Base-by-base conservation (phyloP, 2,888 invertebrate species). In the Nymphalis urticae region DNA sequence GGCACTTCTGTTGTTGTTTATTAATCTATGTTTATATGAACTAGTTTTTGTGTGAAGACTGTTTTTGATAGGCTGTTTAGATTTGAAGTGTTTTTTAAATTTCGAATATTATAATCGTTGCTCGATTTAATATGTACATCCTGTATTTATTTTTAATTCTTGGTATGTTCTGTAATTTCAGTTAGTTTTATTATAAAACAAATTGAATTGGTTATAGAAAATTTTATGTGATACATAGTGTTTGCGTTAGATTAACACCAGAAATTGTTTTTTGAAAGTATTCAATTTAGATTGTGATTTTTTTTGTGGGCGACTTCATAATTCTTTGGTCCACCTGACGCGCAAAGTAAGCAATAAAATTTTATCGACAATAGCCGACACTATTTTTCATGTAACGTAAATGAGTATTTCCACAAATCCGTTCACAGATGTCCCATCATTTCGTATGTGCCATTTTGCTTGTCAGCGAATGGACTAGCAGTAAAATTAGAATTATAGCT, bases 1-100 rank as follows among this genome's bases (percentile, higher is more conserved):
- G 87, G 81, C 88, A 87, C 87, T 89, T 89, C 88, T 90, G 87
- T 87, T 87, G 82, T 85, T 87, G 87, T 89, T 88, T 87, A 87
- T 83, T 89, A 87, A 83, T 88, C 87, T 88, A 76, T 89, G 89
- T 90, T 88, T 89, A 87, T 88, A 80, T 86, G 83, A 82, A 81
- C 86, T 75, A 76, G 76, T 78, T 79, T 32, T 76, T 77, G 75
- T 74, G 73, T 74, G 74, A 78, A 74, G 75, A 72, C 66, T 61
- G 58, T 59, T 68, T 74, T 68, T 75, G 77, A 75, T 75, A 71
- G 74, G 69, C 67, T 77, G 78, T 78, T 78, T 77, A 64, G 75
- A 76, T 80, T 79, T 73, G 79, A 80, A 82, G 82, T 80, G 79
- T 79, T 80, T 42, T 42, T 81, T 78, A 66, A 69, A 73, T 53